phyloP scores from a whole-genome alignment of 2,113 vertebrate genomes.

The Clarias macrocephalus region DNA sequence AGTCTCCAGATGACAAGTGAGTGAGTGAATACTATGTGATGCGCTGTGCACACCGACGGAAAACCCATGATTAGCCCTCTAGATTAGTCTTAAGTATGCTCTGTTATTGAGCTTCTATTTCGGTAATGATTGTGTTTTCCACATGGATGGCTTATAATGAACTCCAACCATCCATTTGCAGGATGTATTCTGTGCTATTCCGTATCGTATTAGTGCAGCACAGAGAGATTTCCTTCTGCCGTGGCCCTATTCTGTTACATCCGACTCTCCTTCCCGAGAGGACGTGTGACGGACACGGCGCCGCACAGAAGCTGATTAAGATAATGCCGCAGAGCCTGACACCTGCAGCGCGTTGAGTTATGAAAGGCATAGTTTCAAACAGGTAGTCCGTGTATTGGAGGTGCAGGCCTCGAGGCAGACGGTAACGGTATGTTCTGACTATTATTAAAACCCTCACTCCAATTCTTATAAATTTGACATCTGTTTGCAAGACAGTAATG shows the following conservation, averaged over 20 bases:
- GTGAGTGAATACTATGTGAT: too few species aligned
- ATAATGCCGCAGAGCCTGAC: slow-evolving; percentile 19
- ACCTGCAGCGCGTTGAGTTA: background rate
- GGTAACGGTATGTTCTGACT: background rate
- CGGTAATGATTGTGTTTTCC: background rate
- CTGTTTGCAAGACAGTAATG: background rate
- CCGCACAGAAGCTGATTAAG: slow-evolving; percentile 30
- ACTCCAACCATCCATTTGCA: background rate
- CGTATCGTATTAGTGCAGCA: background rate
- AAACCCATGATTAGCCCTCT: background rate
- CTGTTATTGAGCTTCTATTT: background rate
- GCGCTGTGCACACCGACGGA: background rate
- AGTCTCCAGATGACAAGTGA: too few species aligned
- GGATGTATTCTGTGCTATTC: background rate
- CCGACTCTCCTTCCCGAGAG: slow-evolving; percentile 9
- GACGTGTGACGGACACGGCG: slow-evolving; percentile 1
- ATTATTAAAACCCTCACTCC: too few species aligned
- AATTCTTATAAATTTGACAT: background rate
- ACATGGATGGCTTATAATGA: background rate
- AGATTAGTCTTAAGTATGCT: background rate
- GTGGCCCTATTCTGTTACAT: background rate
- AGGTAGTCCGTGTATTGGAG: background rate
- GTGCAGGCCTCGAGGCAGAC: background rate
- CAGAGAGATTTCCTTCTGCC: background rate
- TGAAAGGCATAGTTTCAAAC: background rate